Conservation (phyloP, 2,888 invertebrate species). For the Oscheius onirici region DNA sequence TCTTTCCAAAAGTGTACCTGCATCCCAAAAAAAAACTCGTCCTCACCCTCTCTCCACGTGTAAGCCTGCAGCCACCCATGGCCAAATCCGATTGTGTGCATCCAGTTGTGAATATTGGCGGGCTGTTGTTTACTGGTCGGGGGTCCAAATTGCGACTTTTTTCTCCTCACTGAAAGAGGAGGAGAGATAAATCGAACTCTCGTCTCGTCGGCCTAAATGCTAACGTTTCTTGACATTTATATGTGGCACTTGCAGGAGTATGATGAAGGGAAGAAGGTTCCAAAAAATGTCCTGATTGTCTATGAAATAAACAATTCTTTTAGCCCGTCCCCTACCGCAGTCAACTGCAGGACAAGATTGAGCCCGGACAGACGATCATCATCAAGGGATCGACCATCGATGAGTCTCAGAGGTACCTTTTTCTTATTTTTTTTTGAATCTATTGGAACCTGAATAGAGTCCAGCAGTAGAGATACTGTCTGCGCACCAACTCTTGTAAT, state of each 20-base stretch:
- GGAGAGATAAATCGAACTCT: slow-evolving; percentile 16
- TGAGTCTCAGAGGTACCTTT: slow-evolving; percentile 55
- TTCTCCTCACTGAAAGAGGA: not conserved
- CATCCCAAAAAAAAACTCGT: not conserved
- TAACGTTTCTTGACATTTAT: slow-evolving; percentile 44
- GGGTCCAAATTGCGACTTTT: not conserved
- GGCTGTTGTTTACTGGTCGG: slow-evolving; percentile 14
- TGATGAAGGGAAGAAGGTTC: slow-evolving; percentile 18
- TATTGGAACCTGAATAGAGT: not conserved
- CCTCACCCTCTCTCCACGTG: slow-evolving; percentile 13
- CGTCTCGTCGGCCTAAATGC: slow-evolving; percentile 33
- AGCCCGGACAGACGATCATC: slow-evolving; percentile 69
- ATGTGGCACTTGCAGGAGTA: slow-evolving; percentile 48
- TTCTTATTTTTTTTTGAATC: not conserved
- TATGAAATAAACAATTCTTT: not conserved
- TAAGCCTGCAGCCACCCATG: not conserved
- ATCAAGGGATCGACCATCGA: slow-evolving; percentile 69
- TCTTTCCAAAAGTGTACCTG: too few species aligned
- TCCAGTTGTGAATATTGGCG: slow-evolving; percentile 5
- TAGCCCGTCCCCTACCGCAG: slow-evolving; percentile 70
- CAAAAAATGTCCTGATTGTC: not conserved
- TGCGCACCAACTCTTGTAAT: too few species aligned
- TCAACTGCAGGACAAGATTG: slow-evolving; percentile 68
- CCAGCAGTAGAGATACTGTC: too few species aligned
- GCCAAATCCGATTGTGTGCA: slow-evolving; percentile 25